These are phyloP conservation scores for Chaetops frenatus DNA, from an alignment of 2,113 vertebrate genomes.

Conservation along the genomic window DNA sequence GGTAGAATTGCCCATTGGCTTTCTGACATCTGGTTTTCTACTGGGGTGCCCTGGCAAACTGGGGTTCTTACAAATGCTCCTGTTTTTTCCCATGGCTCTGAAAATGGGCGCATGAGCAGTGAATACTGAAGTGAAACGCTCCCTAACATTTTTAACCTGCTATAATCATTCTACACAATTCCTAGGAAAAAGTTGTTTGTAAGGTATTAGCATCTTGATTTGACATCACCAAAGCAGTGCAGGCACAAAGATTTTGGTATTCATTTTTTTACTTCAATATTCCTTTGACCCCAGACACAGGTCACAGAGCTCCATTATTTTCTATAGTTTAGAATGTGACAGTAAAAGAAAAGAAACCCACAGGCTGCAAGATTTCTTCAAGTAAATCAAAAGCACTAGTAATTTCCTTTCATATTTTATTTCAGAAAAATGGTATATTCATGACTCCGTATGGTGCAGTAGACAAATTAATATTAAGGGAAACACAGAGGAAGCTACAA, in stretches of 20 bases:
- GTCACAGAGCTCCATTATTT: constrained; percentile 22
- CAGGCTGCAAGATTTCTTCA: not conserved
- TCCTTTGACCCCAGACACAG: not conserved
- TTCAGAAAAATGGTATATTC: not conserved
- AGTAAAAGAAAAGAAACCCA: not conserved
- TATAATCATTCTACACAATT: not conserved
- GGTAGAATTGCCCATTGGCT: not conserved
- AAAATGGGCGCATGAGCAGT: not conserved
- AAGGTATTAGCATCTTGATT: not conserved
- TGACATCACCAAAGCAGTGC: not conserved
- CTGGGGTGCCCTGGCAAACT: not conserved
- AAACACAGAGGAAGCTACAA: not conserved
- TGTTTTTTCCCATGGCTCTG: not conserved
- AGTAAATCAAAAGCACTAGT: constrained; percentile 12
- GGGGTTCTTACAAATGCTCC: not conserved
- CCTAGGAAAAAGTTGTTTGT: not conserved
- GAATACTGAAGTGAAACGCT: not conserved
- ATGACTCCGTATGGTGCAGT: not conserved
- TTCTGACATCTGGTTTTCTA: not conserved
- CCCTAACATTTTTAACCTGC: not conserved
- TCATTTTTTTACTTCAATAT: not conserved
- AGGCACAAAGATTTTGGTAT: not conserved
- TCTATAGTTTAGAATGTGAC: not conserved
- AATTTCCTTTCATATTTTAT: constrained; percentile 9
- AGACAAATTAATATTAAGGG: constrained; percentile 21